phyloP scores from a whole-genome alignment of 2,797 vertebrate species.

The Lycodopsis pacificus region DNA sequence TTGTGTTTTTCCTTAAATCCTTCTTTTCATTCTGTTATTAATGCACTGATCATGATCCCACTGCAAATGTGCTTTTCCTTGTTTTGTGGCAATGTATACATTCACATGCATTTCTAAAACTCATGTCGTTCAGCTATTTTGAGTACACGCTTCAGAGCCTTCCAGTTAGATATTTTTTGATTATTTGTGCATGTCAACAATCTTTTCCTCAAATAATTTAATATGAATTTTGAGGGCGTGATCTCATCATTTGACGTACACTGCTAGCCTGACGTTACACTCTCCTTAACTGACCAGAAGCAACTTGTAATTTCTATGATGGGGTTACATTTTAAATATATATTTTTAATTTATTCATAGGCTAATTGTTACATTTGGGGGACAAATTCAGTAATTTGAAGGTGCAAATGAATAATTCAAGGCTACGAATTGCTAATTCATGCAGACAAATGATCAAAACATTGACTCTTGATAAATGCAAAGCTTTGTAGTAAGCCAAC shows the following conservation, averaged over 20 bases:
- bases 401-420: slow-evolving; percentile 11
- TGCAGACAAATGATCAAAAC: slow-evolving; percentile 17
- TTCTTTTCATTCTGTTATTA: slow-evolving; percentile 20
- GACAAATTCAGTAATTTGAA: slow-evolving; percentile 6
- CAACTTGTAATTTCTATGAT: not conserved
- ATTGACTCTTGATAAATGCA: slow-evolving; percentile 15
- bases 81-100: slow-evolving; percentile 2
- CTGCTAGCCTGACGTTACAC: not conserved
- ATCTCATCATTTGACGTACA: not conserved
- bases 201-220: not conserved
- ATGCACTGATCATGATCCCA: slow-evolving; percentile 23
- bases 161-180: not conserved
- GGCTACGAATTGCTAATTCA: slow-evolving; percentile 21
- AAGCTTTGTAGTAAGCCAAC: slow-evolving; percentile 13
- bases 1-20: too few relatives aligned
- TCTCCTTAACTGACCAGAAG: not conserved
- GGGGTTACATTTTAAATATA: not conserved
- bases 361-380: not conserved
- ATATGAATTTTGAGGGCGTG: not conserved
- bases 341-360: slow-evolving; percentile 17
- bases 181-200: not conserved
- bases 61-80: slow-evolving; percentile 5
- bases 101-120: slow-evolving; percentile 14
- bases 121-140: not conserved
- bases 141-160: not conserved